Evolutionary conservation across 2,888 invertebrate species (phyloP).

Genomic region (Brachynemurus nebulosus): DNA sequence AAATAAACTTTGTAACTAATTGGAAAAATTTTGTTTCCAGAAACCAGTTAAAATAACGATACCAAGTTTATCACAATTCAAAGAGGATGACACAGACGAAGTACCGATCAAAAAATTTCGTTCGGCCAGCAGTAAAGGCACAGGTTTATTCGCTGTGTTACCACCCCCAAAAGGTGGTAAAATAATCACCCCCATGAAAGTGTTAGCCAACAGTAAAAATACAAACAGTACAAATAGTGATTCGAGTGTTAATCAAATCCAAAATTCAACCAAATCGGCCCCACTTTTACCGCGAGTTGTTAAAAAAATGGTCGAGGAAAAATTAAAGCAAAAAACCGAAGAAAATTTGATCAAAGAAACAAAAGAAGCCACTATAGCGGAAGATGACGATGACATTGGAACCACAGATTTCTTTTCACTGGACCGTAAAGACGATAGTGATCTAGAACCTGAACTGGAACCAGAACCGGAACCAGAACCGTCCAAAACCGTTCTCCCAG

Average conservation of each 20-base stretch:
- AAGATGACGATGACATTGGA: constrained; percentile 1
- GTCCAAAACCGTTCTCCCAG: not conserved
- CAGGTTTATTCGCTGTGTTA: constrained; percentile 8
- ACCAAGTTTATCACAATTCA: constrained; percentile 50
- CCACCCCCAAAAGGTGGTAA: constrained; percentile 8
- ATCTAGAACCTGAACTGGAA: not conserved
- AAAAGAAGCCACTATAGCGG: not conserved
- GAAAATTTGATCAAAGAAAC: not conserved
- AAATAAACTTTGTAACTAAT: too few species aligned
- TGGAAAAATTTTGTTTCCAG: not conserved
- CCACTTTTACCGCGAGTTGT: not conserved
- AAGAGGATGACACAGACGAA: constrained; percentile 39
- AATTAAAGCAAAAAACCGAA: not conserved
- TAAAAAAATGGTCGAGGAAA: not conserved
- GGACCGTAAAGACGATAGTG: not conserved
- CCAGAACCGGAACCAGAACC: not conserved
- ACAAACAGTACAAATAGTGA: too few species aligned
- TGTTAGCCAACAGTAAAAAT: too few species aligned
- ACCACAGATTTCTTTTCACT: constrained; percentile 1
- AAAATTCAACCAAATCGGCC: not conserved
- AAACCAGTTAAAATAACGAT: constrained; percentile 44
- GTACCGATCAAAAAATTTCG: constrained; percentile 25
- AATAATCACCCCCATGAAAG: too few species aligned
- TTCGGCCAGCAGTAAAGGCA: not conserved
- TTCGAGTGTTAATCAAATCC: not conserved